These are phyloP conservation scores for Pangasius djambal DNA, from an alignment of 2,797 vertebrate species.

Conservation along the genomic window DNA sequence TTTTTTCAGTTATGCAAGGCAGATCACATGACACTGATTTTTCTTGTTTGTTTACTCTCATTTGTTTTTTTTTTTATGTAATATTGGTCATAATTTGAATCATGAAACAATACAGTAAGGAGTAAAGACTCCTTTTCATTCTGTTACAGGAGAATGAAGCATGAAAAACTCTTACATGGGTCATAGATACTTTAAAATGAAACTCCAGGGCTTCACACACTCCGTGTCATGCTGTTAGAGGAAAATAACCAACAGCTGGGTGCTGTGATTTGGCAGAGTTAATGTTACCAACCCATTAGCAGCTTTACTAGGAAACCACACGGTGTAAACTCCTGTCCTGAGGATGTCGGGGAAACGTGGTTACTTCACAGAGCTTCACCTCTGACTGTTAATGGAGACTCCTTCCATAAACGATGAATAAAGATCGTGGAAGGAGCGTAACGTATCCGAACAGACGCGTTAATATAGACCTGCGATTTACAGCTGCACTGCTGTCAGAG, in stretches of 20 bases:
- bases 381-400: not conserved
- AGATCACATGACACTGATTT: not conserved
- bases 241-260: not conserved
- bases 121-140: not conserved
- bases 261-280: not conserved
- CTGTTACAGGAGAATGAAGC: not conserved
- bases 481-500: not conserved
- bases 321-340: no score
- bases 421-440: not conserved
- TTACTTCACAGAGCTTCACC: no score
- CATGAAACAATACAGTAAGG: not conserved
- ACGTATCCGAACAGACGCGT: no score
- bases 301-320: no score
- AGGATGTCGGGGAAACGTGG: no score
- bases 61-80: no score
- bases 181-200: not conserved
- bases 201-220: not conserved
- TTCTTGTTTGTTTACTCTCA: not conserved
- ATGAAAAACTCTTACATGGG: no score
- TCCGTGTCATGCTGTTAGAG: not conserved
- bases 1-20: not conserved
- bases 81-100: not conserved
- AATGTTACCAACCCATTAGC: not conserved
- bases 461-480: not conserved
- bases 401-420: not conserved